A percentile compares a stretch with the other conserved stretches of the same genome.
Conservation (phyloP, 2,888 invertebrate genomes). For the Anthophora plumipes region DNA sequence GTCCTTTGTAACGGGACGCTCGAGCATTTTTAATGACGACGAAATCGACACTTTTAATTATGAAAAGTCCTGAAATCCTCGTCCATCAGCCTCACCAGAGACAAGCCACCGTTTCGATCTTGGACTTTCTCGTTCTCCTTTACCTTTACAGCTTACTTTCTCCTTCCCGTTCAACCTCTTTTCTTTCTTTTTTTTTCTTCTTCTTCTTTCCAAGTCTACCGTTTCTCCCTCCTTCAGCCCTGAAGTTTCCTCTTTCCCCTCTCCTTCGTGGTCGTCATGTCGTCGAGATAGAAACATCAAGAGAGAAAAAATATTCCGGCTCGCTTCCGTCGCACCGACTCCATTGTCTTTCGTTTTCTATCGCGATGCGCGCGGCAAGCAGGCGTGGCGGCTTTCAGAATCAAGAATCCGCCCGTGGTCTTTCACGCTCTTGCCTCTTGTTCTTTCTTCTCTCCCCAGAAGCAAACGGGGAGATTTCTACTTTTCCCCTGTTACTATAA, state of each 20-base stretch:
- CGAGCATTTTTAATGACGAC: slow-evolving; percentile 74
- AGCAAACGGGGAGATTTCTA: slow-evolving; percentile 39
- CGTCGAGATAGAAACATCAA: slow-evolving; percentile 73
- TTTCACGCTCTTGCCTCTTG: slow-evolving; percentile 63
- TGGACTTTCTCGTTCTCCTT: slow-evolving; percentile 48
- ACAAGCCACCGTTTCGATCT: slow-evolving; percentile 65
- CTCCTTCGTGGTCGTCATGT: slow-evolving; percentile 49
- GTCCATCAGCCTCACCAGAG: slow-evolving; percentile 44
- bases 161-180: slow-evolving; percentile 19
- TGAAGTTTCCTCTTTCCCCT: not conserved
- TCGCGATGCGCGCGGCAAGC: slow-evolving; percentile 62
- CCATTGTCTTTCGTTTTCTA: slow-evolving; percentile 75
- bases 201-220: slow-evolving; percentile 21
- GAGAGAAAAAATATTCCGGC: slow-evolving; percentile 68
- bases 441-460: slow-evolving; percentile 34
- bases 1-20: slow-evolving; percentile 66
- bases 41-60: slow-evolving; percentile 81
- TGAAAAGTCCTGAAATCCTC: slow-evolving; percentile 56
- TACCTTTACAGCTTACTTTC: slow-evolving; percentile 19
- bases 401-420: slow-evolving; percentile 56
- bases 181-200: too few relatives aligned
- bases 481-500: slow-evolving; percentile 20
- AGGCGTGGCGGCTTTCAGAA: slow-evolving; percentile 64
- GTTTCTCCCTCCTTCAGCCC: slow-evolving; percentile 7
- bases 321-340: slow-evolving; percentile 67